Conservation (phyloP, 2,888 invertebrate genomes). For the Eumacrocentrus americanus region DNA sequence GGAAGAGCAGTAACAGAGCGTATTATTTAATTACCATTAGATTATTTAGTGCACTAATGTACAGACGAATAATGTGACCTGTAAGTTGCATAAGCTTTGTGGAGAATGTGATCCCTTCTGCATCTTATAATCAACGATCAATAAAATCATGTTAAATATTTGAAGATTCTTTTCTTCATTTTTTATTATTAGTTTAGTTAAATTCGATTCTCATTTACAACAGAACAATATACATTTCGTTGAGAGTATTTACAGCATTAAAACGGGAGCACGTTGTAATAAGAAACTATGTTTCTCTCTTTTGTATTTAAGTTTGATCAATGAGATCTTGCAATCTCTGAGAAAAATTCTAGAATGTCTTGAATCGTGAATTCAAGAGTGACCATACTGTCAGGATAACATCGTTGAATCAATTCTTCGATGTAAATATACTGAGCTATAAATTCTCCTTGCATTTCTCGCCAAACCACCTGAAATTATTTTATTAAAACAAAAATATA, state of each 20-base stretch:
- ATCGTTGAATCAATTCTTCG: constrained; percentile 90
- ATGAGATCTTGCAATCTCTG: constrained; percentile 96
- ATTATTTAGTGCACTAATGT: constrained; percentile 17
- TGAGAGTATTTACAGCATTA: not conserved
- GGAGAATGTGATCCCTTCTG: not conserved
- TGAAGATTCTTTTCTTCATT: no score
- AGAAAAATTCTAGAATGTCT: constrained; percentile 95
- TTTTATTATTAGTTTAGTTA: no score
- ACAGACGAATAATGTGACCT: not conserved
- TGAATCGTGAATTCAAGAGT: constrained; percentile 93
- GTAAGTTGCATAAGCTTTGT: not conserved
- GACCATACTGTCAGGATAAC: constrained; percentile 95
- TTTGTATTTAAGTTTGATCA: constrained; percentile 57
- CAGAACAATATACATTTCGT: not conserved
- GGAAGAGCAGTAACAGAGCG: constrained; percentile 1
- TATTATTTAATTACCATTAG: not conserved
- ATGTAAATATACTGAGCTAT: constrained; percentile 93
- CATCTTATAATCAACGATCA: not conserved
- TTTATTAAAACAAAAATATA: not conserved
- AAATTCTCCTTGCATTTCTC: constrained; percentile 99
- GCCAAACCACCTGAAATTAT: constrained; percentile 87
- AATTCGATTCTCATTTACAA: no score
- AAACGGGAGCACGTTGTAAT: not conserved
- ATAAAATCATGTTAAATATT: not conserved
- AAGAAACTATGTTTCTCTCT: no score